Conservation (phyloP, 2,888 invertebrate species). For the Epinotia bilunana region DNA sequence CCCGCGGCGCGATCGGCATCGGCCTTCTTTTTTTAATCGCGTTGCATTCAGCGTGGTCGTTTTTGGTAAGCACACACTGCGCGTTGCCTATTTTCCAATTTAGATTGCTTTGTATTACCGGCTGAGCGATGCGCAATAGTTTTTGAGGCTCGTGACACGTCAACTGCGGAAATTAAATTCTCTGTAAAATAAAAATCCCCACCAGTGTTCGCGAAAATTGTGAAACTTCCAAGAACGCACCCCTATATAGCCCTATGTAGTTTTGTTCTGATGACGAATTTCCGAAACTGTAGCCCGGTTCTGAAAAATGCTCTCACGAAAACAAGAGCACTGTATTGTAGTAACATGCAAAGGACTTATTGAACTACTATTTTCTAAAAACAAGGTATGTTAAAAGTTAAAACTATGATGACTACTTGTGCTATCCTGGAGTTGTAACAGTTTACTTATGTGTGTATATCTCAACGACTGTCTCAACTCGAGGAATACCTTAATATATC, state of each 20-base stretch:
- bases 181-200: constrained; percentile 35
- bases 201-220: constrained; percentile 6
- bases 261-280: not conserved
- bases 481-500: too few species aligned
- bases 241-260: constrained; percentile 9
- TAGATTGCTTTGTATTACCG: constrained; percentile 85
- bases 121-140: constrained; percentile 83
- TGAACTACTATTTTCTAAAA: not conserved
- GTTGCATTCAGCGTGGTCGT: constrained; percentile 82
- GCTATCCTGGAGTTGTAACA: too few species aligned
- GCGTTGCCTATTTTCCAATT: constrained; percentile 85
- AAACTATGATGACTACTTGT: too few species aligned
- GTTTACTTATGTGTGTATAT: too few species aligned
- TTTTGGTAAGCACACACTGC: constrained; percentile 84
- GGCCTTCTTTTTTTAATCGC: constrained; percentile 84
- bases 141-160: constrained; percentile 81
- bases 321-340: not conserved
- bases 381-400: not conserved
- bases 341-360: not conserved
- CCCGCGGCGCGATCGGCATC: constrained; percentile 83
- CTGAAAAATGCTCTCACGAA: not conserved
- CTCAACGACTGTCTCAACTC: too few species aligned
- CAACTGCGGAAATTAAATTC: constrained; percentile 78
- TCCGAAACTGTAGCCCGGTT: not conserved
- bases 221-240: constrained; percentile 27